Base-by-base conservation (phyloP, 2,888 invertebrate species). In the Stenichneumon culpator region DNA sequence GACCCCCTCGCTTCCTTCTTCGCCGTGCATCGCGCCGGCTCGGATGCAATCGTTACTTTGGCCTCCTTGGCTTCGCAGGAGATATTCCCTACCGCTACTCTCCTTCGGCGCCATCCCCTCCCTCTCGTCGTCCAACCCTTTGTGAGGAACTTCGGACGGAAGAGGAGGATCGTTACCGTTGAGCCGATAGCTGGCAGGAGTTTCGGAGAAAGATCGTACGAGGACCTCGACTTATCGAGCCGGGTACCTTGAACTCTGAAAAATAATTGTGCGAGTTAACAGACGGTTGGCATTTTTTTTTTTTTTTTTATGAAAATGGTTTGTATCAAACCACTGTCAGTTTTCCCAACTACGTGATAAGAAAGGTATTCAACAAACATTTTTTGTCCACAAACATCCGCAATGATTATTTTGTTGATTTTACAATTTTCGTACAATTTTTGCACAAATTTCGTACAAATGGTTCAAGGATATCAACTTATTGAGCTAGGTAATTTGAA, bases 11-110 rank as follows among this genome's bases (percentile, higher is more conserved):
- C 67, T 84, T 81, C 74, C 84, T 79, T 52, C 69, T 80, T 73
- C 68, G 68, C n/a, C 54, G 83, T 87, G 88, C 88, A 87, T 87
- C 87, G 87, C 86, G 54, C 75, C 70, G 72, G 83, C 84, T 87
- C 63, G 88, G 90, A 89, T 92, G 91, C 91, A 91, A 91, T 90
- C 91, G 89, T 91, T 91, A 91, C 91, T 88, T 87, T 84, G 86
- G 78, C 83, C 82, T 67, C 52, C 69, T 77, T 74, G 63, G 63
- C 82, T 67, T 67, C 67, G 60, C 70, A 25, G 25, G 77, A 60
- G 75, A 79, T 72, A 80, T 79, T 60, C 75, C 60, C 67, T 75
- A 60, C 79, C 83, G 74, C 79, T 67, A 57, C 16, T 65, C 60
- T n/a, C 73, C 68, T 60, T 52, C 79, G 84, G 79, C 89, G 78